phyloP scores from a whole-genome alignment of 2,797 vertebrate species.

The Moxostoma hubbsi region DNA sequence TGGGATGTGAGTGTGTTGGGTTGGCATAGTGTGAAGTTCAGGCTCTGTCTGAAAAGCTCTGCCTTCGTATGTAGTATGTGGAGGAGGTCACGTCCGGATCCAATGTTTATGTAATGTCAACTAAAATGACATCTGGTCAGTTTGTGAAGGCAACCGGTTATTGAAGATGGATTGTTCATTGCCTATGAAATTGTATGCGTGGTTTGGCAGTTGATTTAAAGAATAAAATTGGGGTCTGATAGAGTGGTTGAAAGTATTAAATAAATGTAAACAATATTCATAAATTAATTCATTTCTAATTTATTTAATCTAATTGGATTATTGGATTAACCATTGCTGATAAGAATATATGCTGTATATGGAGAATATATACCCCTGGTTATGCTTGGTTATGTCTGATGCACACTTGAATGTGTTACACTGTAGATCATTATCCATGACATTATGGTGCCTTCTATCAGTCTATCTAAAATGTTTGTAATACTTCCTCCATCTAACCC shows the following conservation, averaged over 20 bases:
- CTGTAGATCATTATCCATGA: background rate
- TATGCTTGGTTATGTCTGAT: slow-evolving; percentile 14
- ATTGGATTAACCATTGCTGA: background rate
- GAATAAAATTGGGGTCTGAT: background rate
- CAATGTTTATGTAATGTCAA: background rate
- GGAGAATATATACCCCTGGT: too few relatives aligned
- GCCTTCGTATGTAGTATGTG: background rate
- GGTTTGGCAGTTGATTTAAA: background rate
- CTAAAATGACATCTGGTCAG: background rate
- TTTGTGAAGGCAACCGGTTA: background rate
- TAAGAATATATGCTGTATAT: too few relatives aligned
- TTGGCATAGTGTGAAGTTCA: slow-evolving; percentile 15
- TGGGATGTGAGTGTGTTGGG: slow-evolving; percentile 28
- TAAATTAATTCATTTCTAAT: too few relatives aligned
- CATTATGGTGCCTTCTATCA: background rate
- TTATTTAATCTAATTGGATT: background rate
- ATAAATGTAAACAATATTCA: background rate
- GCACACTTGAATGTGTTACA: slow-evolving; percentile 23
- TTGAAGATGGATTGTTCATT: background rate
- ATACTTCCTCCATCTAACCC: too few relatives aligned
- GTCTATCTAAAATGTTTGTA: too few relatives aligned
- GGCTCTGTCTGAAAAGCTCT: slow-evolving; percentile 3
- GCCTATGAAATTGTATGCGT: background rate
- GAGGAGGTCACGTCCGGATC: background rate
- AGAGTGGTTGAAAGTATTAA: background rate